Evolutionary conservation across 53 echinoderm and acorn worm species (phyloP).

Genomic region (Echinometra lucunter): DNA sequence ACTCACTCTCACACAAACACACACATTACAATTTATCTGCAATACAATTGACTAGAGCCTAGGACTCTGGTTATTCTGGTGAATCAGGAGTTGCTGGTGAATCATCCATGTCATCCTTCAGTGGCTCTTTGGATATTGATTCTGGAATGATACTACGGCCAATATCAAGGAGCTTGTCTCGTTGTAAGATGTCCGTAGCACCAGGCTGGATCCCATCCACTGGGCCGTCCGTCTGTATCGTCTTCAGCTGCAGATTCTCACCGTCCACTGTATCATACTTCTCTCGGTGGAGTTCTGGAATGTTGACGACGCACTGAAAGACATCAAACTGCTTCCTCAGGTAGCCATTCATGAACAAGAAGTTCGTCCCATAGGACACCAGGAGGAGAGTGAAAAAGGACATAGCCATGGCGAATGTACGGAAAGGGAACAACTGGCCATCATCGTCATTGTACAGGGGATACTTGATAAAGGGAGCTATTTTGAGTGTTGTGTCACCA

Average conservation of each 20-base stretch:
- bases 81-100: constrained; percentile 52
- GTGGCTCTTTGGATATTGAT: constrained; percentile 93
- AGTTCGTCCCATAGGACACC: constrained; percentile 78
- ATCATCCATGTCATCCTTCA: constrained; percentile 75
- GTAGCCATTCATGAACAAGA: constrained; percentile 68
- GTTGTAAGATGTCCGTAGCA: constrained; percentile 40
- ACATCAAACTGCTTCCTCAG: constrained; percentile 75
- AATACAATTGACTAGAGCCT: neutral
- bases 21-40: constrained; percentile 32
- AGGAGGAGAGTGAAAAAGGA: constrained; percentile 80
- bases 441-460: constrained; percentile 73
- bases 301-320: constrained; percentile 78
- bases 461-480: constrained; percentile 76
- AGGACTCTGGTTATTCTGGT: constrained; percentile 50
- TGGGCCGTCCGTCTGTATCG: constrained; percentile 59
- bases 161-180: constrained; percentile 84
- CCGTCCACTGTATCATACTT: constrained; percentile 89
- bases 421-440: constrained; percentile 88
- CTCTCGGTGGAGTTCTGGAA: constrained; percentile 62
- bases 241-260: constrained; percentile 85
- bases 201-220: constrained; percentile 73
- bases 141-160: constrained; percentile 83
- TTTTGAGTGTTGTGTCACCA: constrained; percentile 71
- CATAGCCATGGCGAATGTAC: constrained; percentile 81
- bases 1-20: constrained; percentile 18